Conservation (phyloP, 64 coral and sea anemone species). For the Montipora cactus region DNA sequence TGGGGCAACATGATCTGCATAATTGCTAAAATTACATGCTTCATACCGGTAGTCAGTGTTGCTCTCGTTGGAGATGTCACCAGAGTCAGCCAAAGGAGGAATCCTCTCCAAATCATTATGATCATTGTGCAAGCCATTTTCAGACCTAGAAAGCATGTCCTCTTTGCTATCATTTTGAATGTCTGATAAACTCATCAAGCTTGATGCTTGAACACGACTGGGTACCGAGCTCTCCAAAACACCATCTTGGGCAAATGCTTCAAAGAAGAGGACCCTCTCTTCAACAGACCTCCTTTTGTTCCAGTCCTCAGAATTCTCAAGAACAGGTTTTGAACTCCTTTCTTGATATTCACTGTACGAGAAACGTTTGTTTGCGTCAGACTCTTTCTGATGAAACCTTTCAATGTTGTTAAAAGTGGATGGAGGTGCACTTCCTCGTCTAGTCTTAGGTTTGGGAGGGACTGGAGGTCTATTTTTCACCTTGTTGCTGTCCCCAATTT, state of each 20-base stretch:
- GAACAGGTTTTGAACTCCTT: neutral
- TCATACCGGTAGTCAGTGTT: neutral
- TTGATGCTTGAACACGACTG: neutral
- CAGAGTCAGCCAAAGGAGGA: neutral
- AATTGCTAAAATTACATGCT: neutral
- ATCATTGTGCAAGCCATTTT: neutral
- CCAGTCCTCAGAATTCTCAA: neutral
- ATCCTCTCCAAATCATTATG: neutral
- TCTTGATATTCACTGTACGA: constrained; percentile 36
- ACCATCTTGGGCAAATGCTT: constrained; percentile 12
- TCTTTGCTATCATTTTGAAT: neutral
- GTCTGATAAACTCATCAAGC: neutral
- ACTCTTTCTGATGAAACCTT: neutral
- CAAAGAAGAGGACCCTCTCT: constrained; percentile 16
- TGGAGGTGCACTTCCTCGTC: constrained; percentile 36
- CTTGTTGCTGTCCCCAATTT: neutral
- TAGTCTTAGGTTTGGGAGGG: constrained; percentile 54
- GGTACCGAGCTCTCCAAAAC: neutral
- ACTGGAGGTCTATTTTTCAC: constrained; percentile 43
- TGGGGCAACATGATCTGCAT: neutral
- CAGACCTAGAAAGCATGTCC: too few species aligned
- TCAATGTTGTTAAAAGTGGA: constrained; percentile 36
- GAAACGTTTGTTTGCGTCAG: constrained; percentile 30
- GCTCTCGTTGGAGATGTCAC: neutral
- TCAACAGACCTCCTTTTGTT: constrained; percentile 20